These are phyloP conservation scores for Bubo blakistoni DNA, from an alignment of 2,113 vertebrate species.

Conservation along the genomic window DNA sequence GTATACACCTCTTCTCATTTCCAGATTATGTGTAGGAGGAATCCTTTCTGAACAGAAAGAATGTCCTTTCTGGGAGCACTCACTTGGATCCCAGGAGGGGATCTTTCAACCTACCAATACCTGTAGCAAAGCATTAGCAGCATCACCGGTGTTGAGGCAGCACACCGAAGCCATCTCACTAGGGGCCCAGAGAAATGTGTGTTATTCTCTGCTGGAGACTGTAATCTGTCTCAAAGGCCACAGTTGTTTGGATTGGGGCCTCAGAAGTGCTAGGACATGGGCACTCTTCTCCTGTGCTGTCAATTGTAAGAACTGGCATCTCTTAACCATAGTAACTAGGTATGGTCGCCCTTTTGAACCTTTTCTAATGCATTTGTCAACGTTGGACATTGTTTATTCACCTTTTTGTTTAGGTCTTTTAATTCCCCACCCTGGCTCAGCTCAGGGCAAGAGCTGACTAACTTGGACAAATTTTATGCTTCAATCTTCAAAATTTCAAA, in stretches of 20 bases:
- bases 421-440: not conserved
- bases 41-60: not conserved
- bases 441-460: not conserved
- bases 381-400: not conserved
- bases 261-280: not conserved
- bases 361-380: not conserved
- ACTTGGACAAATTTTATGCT: not conserved
- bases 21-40: not conserved
- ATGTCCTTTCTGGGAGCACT: not conserved
- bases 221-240: not conserved
- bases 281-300: not conserved
- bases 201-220: not conserved
- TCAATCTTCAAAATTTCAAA: not conserved
- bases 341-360: not conserved
- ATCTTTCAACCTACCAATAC: not conserved
- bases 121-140: not conserved
- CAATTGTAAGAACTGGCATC: not conserved
- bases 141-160: not conserved
- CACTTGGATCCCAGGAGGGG: not conserved
- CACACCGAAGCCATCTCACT: not conserved
- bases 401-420: not conserved
- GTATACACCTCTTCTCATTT: not conserved
- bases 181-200: not conserved
- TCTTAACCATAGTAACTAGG: not conserved
- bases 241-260: accelerated